These are phyloP conservation scores for Drosophila buzzatii DNA, from an alignment of 2,888 invertebrate genomes.

Conservation along the genomic window DNA sequence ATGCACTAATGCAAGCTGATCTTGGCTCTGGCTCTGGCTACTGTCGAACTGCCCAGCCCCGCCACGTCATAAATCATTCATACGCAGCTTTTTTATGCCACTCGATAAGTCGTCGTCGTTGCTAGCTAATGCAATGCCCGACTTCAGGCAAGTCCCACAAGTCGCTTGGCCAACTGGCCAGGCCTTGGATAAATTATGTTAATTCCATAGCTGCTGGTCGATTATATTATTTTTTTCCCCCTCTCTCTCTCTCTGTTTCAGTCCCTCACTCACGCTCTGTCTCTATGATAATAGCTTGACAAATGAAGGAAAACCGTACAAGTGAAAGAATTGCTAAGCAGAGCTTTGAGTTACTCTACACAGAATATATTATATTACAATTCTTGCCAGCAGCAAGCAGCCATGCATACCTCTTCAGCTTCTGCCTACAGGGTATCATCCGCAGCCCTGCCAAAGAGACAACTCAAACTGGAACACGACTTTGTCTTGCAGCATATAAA, in stretches of 20 bases:
- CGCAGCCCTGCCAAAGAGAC: slow-evolving; percentile 15
- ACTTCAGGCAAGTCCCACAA: slow-evolving; percentile 39
- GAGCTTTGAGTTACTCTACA: slow-evolving; percentile 11
- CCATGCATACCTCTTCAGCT: neutral
- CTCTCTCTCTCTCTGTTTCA: slow-evolving; percentile 4
- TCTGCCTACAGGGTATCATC: slow-evolving; percentile 29
- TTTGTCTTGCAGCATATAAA: slow-evolving; percentile 59
- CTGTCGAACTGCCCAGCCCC: slow-evolving; percentile 2
- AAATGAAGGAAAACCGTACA: slow-evolving; percentile 54
- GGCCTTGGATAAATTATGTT: slow-evolving; percentile 74
- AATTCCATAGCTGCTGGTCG: slow-evolving; percentile 58
- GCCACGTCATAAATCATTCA: slow-evolving; percentile 73
- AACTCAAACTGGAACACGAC: slow-evolving; percentile 43
- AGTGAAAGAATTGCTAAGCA: no score
- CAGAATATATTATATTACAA: neutral
- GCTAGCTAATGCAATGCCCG: slow-evolving; percentile 41
- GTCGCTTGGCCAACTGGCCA: slow-evolving; percentile 30
- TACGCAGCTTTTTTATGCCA: slow-evolving; percentile 55
- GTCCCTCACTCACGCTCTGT: neutral
- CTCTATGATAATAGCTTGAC: slow-evolving; percentile 61
- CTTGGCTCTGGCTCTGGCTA: neutral
- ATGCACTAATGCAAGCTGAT: slow-evolving; percentile 55
- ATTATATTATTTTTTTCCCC: slow-evolving; percentile 30
- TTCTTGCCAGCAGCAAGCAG: neutral
- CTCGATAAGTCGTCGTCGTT: slow-evolving; percentile 52